Evolutionary conservation across 2,797 vertebrate species (phyloP).

Genomic region (Sebastes ruberrimus): DNA sequence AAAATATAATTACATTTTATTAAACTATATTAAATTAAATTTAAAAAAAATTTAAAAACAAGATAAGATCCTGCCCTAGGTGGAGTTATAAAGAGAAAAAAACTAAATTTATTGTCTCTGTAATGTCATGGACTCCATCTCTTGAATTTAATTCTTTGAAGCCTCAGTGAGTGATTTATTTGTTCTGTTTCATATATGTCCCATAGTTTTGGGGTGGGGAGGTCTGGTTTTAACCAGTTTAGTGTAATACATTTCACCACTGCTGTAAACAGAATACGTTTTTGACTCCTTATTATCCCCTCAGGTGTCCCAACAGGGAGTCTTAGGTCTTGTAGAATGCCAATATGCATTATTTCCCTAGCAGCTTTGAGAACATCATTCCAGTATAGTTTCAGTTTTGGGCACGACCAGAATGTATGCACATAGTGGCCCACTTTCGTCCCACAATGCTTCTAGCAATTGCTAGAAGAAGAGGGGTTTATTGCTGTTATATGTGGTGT

Average conservation of each 20-base stretch:
- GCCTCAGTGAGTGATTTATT: not conserved
- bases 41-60: not conserved
- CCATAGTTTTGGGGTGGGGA: not conserved
- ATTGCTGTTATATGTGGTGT: too few species aligned
- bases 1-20: too few species aligned
- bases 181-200: not conserved
- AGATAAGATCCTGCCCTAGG: not conserved
- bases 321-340: not conserved
- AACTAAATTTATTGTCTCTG: accelerated
- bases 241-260: not conserved
- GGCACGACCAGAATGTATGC: too few species aligned
- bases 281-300: not conserved
- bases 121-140: not conserved
- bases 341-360: not conserved
- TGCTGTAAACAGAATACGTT: not conserved
- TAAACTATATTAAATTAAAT: too few species aligned
- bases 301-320: not conserved
- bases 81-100: not conserved
- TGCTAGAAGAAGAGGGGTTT: not conserved
- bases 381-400: not conserved
- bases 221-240: not conserved
- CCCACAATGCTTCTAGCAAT: not conserved
- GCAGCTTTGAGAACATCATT: not conserved
- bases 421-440: not conserved
- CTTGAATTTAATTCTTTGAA: not conserved